Evolutionary conservation across 2,113 vertebrate genomes (phyloP).

Genomic region (Vimba vimba): DNA sequence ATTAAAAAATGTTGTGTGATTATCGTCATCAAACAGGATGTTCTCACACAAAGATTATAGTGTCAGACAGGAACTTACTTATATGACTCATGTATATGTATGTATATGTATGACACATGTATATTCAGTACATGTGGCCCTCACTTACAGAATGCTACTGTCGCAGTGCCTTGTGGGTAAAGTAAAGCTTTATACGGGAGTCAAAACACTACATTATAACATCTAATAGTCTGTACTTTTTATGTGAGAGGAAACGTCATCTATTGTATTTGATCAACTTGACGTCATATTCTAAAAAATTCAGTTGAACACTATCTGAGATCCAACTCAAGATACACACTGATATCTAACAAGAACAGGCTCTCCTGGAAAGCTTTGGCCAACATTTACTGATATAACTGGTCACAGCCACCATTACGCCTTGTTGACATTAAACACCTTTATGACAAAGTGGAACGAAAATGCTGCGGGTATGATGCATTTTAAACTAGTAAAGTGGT

Average conservation of each 20-base stretch:
- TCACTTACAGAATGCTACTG: not conserved
- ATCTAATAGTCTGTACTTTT: not conserved
- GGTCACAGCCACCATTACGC: not conserved
- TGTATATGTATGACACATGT: too few relatives aligned
- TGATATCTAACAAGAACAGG: slow-evolving; percentile 18
- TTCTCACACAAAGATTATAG: slow-evolving; percentile 1
- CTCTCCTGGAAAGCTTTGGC: not conserved
- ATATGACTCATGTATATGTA: not conserved
- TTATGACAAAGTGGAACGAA: slow-evolving; percentile 5
- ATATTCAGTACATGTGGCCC: not conserved
- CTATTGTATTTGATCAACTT: not conserved
- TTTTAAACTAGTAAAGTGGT: not conserved
- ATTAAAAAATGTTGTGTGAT: not conserved
- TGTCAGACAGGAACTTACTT: not conserved
- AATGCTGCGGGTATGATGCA: not conserved
- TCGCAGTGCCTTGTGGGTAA: not conserved
- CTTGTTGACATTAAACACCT: not conserved
- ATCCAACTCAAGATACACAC: not conserved
- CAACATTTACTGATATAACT: not conserved
- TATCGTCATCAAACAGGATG: not conserved
- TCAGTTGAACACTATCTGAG: not conserved
- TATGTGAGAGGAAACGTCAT: not conserved
- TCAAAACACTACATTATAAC: not conserved
- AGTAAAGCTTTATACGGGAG: not conserved
- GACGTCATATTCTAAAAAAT: not conserved